A percentile compares a stretch with the other conserved stretches of the same genome.
phyloP scores from a whole-genome alignment of 2,113 vertebrate species.

The Callaeas wilsoni region DNA sequence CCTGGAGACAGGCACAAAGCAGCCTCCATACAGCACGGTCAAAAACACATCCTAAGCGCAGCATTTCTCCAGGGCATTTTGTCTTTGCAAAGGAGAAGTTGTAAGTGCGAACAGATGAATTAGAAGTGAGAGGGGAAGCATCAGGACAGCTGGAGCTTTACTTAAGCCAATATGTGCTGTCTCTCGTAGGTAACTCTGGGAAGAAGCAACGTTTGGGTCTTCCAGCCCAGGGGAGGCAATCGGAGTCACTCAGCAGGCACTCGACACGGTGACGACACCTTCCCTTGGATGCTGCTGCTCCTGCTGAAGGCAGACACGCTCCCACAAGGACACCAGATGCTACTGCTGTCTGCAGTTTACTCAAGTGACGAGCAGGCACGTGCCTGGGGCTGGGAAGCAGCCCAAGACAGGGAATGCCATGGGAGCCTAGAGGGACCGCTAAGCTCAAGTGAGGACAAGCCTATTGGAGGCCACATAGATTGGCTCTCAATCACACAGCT shows the following conservation, averaged over 20 bases:
- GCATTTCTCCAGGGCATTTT: slow-evolving; percentile 1
- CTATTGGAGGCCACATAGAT: not conserved
- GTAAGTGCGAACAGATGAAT: slow-evolving; percentile 40
- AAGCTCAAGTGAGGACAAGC: not conserved
- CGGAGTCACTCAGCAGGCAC: not conserved
- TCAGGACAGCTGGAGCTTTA: slow-evolving; percentile 3
- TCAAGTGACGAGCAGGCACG: not conserved
- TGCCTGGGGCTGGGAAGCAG: not conserved
- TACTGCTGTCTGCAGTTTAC: slow-evolving; percentile 11
- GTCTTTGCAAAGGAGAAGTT: not conserved
- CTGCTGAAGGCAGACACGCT: slow-evolving; percentile 34
- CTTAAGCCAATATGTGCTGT: not conserved
- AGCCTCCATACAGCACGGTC: not conserved
- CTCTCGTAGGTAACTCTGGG: not conserved
- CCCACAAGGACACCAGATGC: slow-evolving; percentile 37
- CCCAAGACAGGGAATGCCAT: not conserved
- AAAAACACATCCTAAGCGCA: not conserved
- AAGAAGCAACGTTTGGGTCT: not conserved
- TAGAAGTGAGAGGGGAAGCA: slow-evolving; percentile 23
- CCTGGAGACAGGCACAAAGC: not conserved
- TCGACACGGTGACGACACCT: not conserved
- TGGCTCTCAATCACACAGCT: not conserved
- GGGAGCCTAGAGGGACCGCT: not conserved
- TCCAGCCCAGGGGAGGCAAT: not conserved
- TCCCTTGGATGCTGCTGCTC: not conserved